Percentiles rank a stretch among this genome's conserved stretches.
These are phyloP conservation scores for Pangasius macronema DNA, from an alignment of 2,797 vertebrate species.

Conservation along the genomic window DNA sequence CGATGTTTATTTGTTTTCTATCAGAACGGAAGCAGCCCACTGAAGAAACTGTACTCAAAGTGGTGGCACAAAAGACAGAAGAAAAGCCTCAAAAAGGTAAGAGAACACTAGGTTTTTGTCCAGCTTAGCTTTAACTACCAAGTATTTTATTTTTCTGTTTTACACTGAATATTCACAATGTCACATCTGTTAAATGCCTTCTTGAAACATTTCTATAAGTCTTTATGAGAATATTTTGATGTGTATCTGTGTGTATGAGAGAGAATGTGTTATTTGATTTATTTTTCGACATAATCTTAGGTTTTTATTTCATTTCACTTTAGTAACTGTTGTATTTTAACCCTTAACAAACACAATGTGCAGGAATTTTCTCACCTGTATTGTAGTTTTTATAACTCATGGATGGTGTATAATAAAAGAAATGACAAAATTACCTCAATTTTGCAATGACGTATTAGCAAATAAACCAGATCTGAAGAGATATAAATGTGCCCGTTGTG, in stretches of 20 bases:
- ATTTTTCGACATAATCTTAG: neutral
- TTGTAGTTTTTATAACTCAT: neutral
- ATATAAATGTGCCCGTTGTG: neutral
- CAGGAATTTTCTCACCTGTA: neutral
- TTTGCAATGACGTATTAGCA: neutral
- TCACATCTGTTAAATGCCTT: neutral
- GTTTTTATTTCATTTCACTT: neutral
- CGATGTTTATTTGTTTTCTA: conserved; percentile 59
- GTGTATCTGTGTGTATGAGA: neutral
- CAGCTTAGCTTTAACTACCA: conserved; percentile 5
- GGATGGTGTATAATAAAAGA: neutral
- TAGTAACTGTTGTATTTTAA: neutral
- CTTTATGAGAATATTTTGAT: neutral
- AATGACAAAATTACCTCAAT: neutral
- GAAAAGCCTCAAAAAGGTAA: conserved; percentile 66
- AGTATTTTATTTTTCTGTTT: neutral
- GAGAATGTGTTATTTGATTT: neutral
- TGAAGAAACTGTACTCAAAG: conserved; percentile 66
- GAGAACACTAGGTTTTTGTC: conserved; percentile 41
- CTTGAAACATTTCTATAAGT: neutral
- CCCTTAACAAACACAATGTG: neutral
- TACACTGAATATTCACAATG: neutral
- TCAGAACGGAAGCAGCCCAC: conserved; percentile 65
- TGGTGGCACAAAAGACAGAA: conserved; percentile 55
- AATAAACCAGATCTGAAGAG: neutral